phyloP scores from a whole-genome alignment of 2,797 vertebrate genomes.

The Notoglanidium macrostoma region DNA sequence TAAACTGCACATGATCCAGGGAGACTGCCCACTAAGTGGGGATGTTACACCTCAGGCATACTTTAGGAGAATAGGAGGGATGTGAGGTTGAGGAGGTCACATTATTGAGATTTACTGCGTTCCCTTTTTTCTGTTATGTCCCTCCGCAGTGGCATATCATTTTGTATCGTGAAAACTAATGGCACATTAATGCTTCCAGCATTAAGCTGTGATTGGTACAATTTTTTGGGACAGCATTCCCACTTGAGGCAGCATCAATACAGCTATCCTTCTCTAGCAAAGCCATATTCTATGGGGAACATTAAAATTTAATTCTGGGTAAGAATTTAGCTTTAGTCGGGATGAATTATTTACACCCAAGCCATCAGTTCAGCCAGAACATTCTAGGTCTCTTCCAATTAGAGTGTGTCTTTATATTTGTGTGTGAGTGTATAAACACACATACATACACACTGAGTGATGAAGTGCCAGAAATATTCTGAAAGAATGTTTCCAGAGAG shows the following conservation, averaged over 20 bases:
- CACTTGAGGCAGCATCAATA: constrained; percentile 55
- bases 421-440: neutral
- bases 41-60: neutral
- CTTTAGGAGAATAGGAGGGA: neutral
- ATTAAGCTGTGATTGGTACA: constrained; percentile 37
- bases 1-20: neutral
- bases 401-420: constrained; percentile 12
- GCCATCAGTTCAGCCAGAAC: constrained; percentile 36
- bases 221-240: constrained; percentile 36
- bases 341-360: constrained; percentile 76
- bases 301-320: constrained; percentile 67
- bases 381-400: constrained; percentile 47
- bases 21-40: neutral
- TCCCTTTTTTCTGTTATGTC: neutral
- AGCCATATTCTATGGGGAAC: constrained; percentile 55
- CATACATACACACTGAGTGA: neutral
- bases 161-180: constrained; percentile 27
- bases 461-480: constrained; percentile 20
- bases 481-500: constrained; percentile 5
- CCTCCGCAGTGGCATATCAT: constrained; percentile 36
- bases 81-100: constrained; percentile 36
- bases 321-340: constrained; percentile 71
- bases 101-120: constrained; percentile 13
- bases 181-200: constrained; percentile 30
- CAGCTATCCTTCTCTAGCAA: constrained; percentile 46